Evolutionary conservation across 1,140 invertebrate genomes (phyloP), one percentile per base, ranked within the genome.

Genomic region (Calephelis virginiensis): DNA sequence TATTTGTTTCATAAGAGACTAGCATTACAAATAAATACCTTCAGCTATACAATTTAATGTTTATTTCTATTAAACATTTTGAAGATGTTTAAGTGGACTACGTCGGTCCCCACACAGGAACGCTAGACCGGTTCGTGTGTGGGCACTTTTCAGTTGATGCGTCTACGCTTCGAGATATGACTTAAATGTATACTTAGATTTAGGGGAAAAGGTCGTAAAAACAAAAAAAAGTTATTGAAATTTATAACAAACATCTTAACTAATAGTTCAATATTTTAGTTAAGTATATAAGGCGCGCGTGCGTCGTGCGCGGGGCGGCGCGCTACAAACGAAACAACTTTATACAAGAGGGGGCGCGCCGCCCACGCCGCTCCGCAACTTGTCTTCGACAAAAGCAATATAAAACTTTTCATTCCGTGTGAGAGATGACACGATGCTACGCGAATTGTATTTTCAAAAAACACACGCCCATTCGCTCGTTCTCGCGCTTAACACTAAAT

Each of bases 11-110:
- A 89, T 89, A 91, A 89, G 89, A 91, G 89, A 91, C 89, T 91
- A 91, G 89, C 89, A 89, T 89, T 89, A 91, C 86, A 89, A 91
- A 89, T 89, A 88, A 90, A 90, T 90, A 90, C 83, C 83, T 87
- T 89, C 88, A 90, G 88, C 86, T 90, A 90, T 90, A 89, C 86
- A 88, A 90, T 88, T 89, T 86, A 86, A 87, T 85, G 83, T 89
- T 85, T 89, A 87, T 83, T 86, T 89, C 85, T 90, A 88, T 90
- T 86, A 85, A 88, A 90, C 88, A 86, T 89, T 86, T 88, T 77
- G 84, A 90, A 90, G 85, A 90, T 88, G 88, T 88, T 83, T 78
- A 83, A 86, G 83, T 86, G 85, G 86, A 82, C 84, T 84, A 86
- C 85, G 76, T 81, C 77, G 79, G 85, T 81, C 77, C 78, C 65